phyloP scores from a whole-genome alignment of 2,797 vertebrate species.

The Adelosebastes latens region DNA sequence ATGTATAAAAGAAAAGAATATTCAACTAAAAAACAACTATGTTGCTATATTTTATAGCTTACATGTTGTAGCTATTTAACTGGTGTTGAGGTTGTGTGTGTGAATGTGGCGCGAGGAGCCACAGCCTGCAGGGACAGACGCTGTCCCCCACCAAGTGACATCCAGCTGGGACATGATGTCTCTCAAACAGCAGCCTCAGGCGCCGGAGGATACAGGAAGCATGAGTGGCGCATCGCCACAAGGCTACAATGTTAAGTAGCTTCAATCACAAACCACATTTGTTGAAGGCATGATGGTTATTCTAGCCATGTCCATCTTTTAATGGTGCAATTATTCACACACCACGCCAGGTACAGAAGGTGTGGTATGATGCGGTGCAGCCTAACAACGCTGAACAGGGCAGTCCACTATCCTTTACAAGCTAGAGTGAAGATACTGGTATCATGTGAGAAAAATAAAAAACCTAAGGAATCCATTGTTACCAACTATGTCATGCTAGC shows the following conservation, averaged over 20 bases:
- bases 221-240: neutral
- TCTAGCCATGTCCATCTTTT: neutral
- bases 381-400: neutral
- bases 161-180: constrained; percentile 23
- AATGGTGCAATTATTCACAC: neutral
- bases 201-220: neutral
- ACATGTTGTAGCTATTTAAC: neutral
- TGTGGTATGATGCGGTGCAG: neutral
- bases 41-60: neutral
- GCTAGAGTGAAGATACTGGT: no score
- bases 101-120: neutral
- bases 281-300: neutral
- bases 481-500: no score
- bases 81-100: neutral
- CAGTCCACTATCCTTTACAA: neutral
- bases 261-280: constrained; percentile 8
- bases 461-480: no score
- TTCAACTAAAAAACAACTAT: neutral
- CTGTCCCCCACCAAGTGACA: constrained; percentile 10
- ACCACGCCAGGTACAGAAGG: neutral
- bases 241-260: constrained; percentile 2
- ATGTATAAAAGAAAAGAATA: neutral
- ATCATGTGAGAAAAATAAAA: no score
- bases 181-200: neutral
- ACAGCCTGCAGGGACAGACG: constrained; percentile 5